phyloP scores from a whole-genome alignment of 2,888 invertebrate species.

The Protodeltote pygarga region DNA sequence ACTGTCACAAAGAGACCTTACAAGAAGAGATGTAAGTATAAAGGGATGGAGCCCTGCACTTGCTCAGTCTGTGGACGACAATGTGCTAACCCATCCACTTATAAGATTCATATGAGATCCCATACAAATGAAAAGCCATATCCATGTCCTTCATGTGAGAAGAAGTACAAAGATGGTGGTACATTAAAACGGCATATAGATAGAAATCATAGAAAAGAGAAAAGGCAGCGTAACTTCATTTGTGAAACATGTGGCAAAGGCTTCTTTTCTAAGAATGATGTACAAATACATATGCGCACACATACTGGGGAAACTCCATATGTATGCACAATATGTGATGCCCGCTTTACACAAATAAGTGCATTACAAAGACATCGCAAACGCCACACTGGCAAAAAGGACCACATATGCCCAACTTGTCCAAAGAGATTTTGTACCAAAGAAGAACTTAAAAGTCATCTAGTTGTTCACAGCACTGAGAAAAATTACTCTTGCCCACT shows the following conservation, averaged over 20 bases:
- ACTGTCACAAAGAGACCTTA: slow-evolving; percentile 32
- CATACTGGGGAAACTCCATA: slow-evolving; percentile 80
- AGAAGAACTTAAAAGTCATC: slow-evolving; percentile 69
- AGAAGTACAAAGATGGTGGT: slow-evolving; percentile 67
- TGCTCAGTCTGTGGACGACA: slow-evolving; percentile 65
- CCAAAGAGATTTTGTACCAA: slow-evolving; percentile 72
- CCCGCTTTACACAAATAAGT: slow-evolving; percentile 68
- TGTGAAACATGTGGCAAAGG: slow-evolving; percentile 79
- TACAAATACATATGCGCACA: slow-evolving; percentile 70
- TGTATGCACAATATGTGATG: slow-evolving; percentile 64
- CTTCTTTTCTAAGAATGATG: slow-evolving; percentile 68
- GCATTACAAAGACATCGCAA: slow-evolving; percentile 67
- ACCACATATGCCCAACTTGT: slow-evolving; percentile 67
- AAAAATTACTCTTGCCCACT: slow-evolving; percentile 68
- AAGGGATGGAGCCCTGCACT: slow-evolving; percentile 28
- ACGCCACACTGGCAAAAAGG: slow-evolving; percentile 66
- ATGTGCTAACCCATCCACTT: slow-evolving; percentile 62
- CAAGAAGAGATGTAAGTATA: slow-evolving; percentile 49
- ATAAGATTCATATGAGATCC: slow-evolving; percentile 66
- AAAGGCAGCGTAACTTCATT: slow-evolving; percentile 64
- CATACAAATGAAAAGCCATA: slow-evolving; percentile 69
- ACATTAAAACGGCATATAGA: slow-evolving; percentile 68
- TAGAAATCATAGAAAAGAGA: slow-evolving; percentile 58
- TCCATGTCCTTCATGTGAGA: slow-evolving; percentile 66
- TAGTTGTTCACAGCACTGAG: slow-evolving; percentile 64